A percentile compares a stretch with the other conserved stretches of the same genome.
These are phyloP conservation scores for Pseudochirops cupreus DNA, from an alignment of 2,797 vertebrate species.

Conservation along the genomic window DNA sequence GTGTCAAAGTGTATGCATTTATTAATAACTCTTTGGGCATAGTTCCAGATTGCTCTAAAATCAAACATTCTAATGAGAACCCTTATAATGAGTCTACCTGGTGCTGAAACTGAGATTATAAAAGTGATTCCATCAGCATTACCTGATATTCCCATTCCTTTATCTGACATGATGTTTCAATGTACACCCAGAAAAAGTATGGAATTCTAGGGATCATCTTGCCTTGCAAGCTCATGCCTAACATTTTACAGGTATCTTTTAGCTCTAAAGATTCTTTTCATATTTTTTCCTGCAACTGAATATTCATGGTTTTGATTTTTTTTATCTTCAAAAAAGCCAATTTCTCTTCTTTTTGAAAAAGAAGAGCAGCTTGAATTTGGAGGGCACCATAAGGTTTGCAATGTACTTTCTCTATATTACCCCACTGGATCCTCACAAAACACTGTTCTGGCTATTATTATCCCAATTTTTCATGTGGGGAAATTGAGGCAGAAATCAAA, in stretches of 20 bases:
- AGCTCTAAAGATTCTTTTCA: neutral
- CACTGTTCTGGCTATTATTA: neutral
- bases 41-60: too few species aligned
- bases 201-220: neutral
- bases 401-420: neutral
- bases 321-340: neutral
- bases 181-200: neutral
- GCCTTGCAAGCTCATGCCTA: neutral
- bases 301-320: neutral
- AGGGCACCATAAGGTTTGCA: neutral
- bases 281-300: neutral
- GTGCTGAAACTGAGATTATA: neutral
- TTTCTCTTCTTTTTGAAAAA: neutral
- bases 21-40: too few species aligned
- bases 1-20: too few species aligned
- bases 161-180: constrained; percentile 4
- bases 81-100: neutral
- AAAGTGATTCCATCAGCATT: neutral
- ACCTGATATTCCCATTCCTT: neutral
- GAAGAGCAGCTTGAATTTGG: neutral
- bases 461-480: neutral
- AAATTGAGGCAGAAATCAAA: neutral
- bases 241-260: neutral
- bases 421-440: neutral
- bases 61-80: too few species aligned